Evolutionary conservation across 2,888 invertebrate species (phyloP), one percentile per base, ranked within the genome.

Genomic region (Eupithecia vulgata): DNA sequence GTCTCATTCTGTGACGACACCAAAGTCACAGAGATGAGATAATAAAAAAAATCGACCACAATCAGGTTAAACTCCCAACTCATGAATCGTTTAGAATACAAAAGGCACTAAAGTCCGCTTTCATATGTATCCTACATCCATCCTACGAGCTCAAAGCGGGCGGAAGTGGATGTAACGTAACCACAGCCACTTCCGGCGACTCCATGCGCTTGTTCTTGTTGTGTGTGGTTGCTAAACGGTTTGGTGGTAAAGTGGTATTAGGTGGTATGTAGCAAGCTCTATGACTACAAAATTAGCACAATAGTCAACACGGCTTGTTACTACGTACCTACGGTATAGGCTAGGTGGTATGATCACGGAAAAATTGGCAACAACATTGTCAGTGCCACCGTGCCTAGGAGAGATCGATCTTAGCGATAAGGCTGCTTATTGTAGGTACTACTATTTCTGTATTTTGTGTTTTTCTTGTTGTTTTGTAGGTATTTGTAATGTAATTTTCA

Each of bases 71-170:
- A 45, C 17, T 45, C 45, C 15, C 45, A 37, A 37, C 37, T 37
- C 7, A 45, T 17, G 17, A 45, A 15, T 5, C 15, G 30, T 34
- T 30, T 21, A 30, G 7, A 59, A 59, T 7, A 59, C 59, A 59
- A 59, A 59, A 30, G 30, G 15, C 30, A n/a, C n/a, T 15, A 6
- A 13, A 34, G 59, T 30, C 30, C 59, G 59, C 59, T 30, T 5
- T 15, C 30, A 59, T 25, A 59, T 15, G 59, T 59, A 59, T 59
- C 2, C 52, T 21, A 52, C 52, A 52, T n/a, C 61, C 52, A 52
- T n/a, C 61, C 30, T 21, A 17, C 61, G 61, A 37, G 17, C 65
- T 21, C 76, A 78, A 71, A 57, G 72, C 52, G 64, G 66, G 59
- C 59, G 70, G 65, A 70, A 17, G n/a, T 52, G 45, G 34, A 48